Conservation (phyloP, 1,140 invertebrate genomes). For the Eumaeus atala region DNA sequence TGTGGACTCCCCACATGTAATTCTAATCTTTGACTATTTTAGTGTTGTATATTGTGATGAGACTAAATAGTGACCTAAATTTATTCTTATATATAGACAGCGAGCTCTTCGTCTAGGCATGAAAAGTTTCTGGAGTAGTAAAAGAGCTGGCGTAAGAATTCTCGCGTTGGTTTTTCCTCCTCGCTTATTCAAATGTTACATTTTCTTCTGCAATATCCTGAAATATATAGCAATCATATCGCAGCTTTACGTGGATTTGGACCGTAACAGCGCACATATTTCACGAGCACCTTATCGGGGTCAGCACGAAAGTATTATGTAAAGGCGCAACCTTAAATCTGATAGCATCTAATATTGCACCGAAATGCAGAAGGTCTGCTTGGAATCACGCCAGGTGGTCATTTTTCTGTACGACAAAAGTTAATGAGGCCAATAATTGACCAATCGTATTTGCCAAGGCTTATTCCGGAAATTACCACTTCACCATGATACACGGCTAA, state of each 20-base stretch:
- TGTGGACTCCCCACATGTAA: too few relatives aligned
- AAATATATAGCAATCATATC: constrained; percentile 11
- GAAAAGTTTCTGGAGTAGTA: too few relatives aligned
- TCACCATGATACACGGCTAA: background rate
- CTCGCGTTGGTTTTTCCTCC: too few relatives aligned
- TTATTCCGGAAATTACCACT: background rate
- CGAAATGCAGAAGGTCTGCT: constrained; percentile 33
- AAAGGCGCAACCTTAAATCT: constrained; percentile 35
- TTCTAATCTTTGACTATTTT: too few relatives aligned
- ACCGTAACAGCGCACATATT: constrained; percentile 23
- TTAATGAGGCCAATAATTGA: constrained; percentile 18
- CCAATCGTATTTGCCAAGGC: constrained; percentile 7
- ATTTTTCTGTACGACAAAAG: constrained; percentile 19
- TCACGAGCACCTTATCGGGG: constrained; percentile 26
- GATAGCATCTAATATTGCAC: constrained; percentile 38
- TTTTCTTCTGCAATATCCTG: too few relatives aligned
- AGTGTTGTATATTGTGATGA: too few relatives aligned
- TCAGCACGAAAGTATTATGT: constrained; percentile 39
- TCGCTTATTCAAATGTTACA: too few relatives aligned
- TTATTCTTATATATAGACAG: too few relatives aligned
- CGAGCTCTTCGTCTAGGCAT: too few relatives aligned
- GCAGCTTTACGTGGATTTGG: constrained; percentile 8
- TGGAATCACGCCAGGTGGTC: constrained; percentile 34
- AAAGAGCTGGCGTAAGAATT: too few relatives aligned
- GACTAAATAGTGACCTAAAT: too few relatives aligned